Percentiles rank a stretch among this genome's conserved stretches.
Evolutionary conservation across 2,797 vertebrate species (phyloP).

Genomic region (Sphaeramia orbicularis): DNA sequence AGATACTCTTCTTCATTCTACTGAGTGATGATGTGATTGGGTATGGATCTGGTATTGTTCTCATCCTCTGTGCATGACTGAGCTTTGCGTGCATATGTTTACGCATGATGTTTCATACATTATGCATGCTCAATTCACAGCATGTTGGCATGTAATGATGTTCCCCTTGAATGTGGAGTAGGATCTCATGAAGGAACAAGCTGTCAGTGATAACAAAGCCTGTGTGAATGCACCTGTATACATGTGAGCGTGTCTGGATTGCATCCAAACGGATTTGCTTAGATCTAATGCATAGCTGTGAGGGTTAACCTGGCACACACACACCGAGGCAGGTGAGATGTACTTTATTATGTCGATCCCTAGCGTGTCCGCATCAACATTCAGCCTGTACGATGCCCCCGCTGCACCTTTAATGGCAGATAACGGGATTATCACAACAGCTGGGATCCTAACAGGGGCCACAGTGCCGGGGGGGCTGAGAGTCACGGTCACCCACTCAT

Average conservation of each 20-base stretch:
- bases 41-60: conserved; percentile 23
- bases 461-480: conserved; percentile 12
- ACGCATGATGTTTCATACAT: conserved; percentile 54
- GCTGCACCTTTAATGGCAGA: conserved; percentile 49
- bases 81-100: conserved; percentile 35
- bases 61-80: conserved; percentile 3
- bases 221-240: conserved; percentile 17
- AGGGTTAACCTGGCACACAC: conserved; percentile 42
- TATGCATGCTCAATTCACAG: conserved; percentile 58
- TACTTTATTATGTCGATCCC: conserved; percentile 12
- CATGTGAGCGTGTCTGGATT: conserved; percentile 12
- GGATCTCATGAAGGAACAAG: conserved; percentile 43
- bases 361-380: conserved; percentile 41
- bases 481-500: conserved; percentile 27
- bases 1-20: not conserved
- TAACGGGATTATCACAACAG: conserved; percentile 69
- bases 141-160: conserved; percentile 53
- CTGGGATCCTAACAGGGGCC: conserved; percentile 47
- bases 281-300: conserved; percentile 35
- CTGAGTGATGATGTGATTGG: conserved; percentile 29
- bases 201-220: conserved; percentile 50
- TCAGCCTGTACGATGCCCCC: conserved; percentile 18
- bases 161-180: conserved; percentile 34
- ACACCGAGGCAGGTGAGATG: conserved; percentile 27
- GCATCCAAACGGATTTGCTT: conserved; percentile 46